A percentile compares a stretch with the other conserved stretches of the same genome.
Conservation (phyloP, 2,888 invertebrate genomes). For the Agonum fuliginosum region DNA sequence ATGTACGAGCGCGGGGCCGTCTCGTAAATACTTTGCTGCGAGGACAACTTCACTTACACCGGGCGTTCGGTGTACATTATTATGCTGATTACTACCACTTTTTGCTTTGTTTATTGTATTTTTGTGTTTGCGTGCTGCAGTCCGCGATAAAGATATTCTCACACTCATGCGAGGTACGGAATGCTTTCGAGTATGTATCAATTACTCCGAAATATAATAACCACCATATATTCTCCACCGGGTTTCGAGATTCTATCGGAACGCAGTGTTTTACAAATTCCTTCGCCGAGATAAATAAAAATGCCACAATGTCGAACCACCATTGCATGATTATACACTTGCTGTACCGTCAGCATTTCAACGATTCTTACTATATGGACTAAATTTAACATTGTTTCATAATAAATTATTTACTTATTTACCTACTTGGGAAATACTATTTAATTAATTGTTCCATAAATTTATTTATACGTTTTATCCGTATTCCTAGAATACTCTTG, state of each 20-base stretch:
- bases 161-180: conserved; percentile 22
- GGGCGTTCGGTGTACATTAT: conserved; percentile 33
- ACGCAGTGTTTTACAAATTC: too few relatives aligned
- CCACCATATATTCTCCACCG: background rate
- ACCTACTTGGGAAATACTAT: too few relatives aligned
- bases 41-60: conserved; percentile 43
- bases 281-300: too few relatives aligned
- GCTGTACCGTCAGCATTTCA: too few relatives aligned
- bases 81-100: conserved; percentile 30
- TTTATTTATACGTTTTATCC: too few relatives aligned
- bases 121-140: conserved; percentile 33
- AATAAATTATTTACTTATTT: too few relatives aligned
- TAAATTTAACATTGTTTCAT: too few relatives aligned
- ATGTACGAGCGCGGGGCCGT: conserved; percentile 35
- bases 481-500: too few relatives aligned
- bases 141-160: conserved; percentile 27
- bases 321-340: too few relatives aligned
- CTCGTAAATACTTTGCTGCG: conserved; percentile 27
- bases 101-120: conserved; percentile 44
- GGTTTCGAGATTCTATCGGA: background rate
- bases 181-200: background rate
- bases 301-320: too few relatives aligned
- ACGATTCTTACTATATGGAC: too few relatives aligned
- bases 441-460: too few relatives aligned
- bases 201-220: conserved; percentile 20